Conservation (phyloP, 2,113 vertebrate species). For the Oreocharis arfaki region DNA sequence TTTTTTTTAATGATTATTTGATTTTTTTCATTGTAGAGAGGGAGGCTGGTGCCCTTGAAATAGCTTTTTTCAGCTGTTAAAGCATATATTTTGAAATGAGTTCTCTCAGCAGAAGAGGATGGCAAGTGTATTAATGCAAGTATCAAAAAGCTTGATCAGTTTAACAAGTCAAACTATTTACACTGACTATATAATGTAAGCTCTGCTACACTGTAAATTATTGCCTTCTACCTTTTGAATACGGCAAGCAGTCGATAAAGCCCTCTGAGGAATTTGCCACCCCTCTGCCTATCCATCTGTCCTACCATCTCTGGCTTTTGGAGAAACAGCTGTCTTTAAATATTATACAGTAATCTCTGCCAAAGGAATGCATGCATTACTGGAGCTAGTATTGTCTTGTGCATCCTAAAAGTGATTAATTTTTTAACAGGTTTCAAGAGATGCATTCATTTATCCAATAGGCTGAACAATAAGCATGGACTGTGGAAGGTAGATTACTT, state of each 20-base stretch:
- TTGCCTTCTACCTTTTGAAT: background rate
- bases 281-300: conserved; percentile 47
- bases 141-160: background rate
- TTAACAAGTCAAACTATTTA: background rate
- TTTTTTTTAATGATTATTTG: background rate
- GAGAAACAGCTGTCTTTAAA: conserved; percentile 42
- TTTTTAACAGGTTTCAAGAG: conserved; percentile 6
- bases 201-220: background rate
- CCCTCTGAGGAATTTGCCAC: conserved; percentile 20
- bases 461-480: background rate
- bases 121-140: background rate
- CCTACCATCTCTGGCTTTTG: background rate
- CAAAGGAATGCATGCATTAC: conserved; percentile 22
- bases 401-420: conserved; percentile 29
- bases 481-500: background rate
- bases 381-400: background rate
- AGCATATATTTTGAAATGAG: background rate
- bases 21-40: background rate
- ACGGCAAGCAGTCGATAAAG: background rate
- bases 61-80: background rate
- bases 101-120: background rate
- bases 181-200: background rate
- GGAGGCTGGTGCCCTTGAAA: background rate
- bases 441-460: conserved; percentile 7
- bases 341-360: background rate